Evolutionary conservation across 2,113 vertebrate genomes (phyloP).

Genomic region (Gasterosteus aculeatus): DNA sequence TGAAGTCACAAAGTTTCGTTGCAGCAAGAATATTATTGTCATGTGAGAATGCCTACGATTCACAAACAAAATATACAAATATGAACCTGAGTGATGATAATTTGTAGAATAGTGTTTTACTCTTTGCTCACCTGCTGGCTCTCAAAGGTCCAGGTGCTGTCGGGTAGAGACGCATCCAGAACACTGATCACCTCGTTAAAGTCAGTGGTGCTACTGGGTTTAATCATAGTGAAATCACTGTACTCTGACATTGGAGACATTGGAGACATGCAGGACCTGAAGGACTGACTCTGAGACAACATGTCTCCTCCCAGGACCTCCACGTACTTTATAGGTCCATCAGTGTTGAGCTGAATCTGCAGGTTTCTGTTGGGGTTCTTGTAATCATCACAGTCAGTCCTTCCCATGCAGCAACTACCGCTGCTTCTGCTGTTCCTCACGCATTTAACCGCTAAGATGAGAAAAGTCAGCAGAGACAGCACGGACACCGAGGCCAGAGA

Average conservation of each 20-base stretch:
- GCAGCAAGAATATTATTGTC: neutral
- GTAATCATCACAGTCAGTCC: constrained; percentile 63
- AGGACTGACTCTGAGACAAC: constrained; percentile 77
- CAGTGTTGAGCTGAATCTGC: constrained; percentile 79
- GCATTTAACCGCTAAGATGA: constrained; percentile 80
- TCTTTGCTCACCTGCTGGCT: constrained; percentile 49
- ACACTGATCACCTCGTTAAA: constrained; percentile 72
- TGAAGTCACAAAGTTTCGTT: neutral
- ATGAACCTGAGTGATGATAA: neutral
- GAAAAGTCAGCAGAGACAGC: constrained; percentile 80
- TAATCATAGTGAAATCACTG: constrained; percentile 84
- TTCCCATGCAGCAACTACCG: constrained; percentile 74
- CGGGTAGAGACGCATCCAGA: constrained; percentile 75
- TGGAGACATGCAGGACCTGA: constrained; percentile 83
- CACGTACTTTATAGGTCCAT: constrained; percentile 85
- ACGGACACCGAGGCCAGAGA: constrained; percentile 81
- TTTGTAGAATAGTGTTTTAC: neutral
- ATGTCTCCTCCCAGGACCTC: constrained; percentile 80
- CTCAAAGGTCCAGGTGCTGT: constrained; percentile 79
- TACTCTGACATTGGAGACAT: constrained; percentile 84
- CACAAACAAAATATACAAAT: neutral
- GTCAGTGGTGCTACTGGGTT: constrained; percentile 68
- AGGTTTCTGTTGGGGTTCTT: constrained; percentile 80
- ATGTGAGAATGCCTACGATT: neutral
- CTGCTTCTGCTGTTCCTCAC: constrained; percentile 72